These are phyloP conservation scores for Lamproptera curius DNA, from an alignment of 2,888 invertebrate species.

Conservation along the genomic window DNA sequence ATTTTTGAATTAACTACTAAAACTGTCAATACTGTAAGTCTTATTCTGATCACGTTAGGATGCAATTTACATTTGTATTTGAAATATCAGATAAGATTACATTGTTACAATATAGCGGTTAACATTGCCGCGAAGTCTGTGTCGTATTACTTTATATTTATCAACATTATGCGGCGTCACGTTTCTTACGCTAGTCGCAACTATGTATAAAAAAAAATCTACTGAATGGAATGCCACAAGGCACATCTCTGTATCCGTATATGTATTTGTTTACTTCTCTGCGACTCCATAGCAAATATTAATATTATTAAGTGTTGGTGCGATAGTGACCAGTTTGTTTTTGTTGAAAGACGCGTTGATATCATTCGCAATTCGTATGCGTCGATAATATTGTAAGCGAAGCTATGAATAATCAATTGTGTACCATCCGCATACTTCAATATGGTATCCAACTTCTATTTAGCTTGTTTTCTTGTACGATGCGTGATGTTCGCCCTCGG, in stretches of 20 bases:
- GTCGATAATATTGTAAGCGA: slow-evolving; percentile 37
- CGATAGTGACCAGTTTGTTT: slow-evolving; percentile 43
- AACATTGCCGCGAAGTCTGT: neutral
- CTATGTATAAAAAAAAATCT: neutral
- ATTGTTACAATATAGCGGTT: neutral
- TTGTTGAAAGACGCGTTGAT: slow-evolving; percentile 44
- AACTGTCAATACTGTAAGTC: too few species aligned
- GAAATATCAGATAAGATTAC: too few species aligned
- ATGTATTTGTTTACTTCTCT: slow-evolving; percentile 38
- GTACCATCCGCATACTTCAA: slow-evolving; percentile 5
- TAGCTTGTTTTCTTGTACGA: neutral
- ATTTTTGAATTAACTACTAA: too few species aligned
- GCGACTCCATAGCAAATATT: too few species aligned
- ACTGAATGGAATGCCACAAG: neutral
- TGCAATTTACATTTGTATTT: too few species aligned
- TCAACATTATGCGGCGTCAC: neutral
- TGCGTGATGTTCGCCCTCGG: neutral
- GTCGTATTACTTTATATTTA: slow-evolving; percentile 1
- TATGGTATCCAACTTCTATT: slow-evolving; percentile 9
- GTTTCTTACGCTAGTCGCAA: neutral
- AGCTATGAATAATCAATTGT: slow-evolving; percentile 32
- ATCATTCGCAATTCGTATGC: slow-evolving; percentile 39
- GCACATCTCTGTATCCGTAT: slow-evolving; percentile 13
- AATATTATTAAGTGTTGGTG: too few species aligned
- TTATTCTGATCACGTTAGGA: too few species aligned